Evolutionary conservation across 2,797 vertebrate species (phyloP).

Genomic region (Rhyacichthys aspro): DNA sequence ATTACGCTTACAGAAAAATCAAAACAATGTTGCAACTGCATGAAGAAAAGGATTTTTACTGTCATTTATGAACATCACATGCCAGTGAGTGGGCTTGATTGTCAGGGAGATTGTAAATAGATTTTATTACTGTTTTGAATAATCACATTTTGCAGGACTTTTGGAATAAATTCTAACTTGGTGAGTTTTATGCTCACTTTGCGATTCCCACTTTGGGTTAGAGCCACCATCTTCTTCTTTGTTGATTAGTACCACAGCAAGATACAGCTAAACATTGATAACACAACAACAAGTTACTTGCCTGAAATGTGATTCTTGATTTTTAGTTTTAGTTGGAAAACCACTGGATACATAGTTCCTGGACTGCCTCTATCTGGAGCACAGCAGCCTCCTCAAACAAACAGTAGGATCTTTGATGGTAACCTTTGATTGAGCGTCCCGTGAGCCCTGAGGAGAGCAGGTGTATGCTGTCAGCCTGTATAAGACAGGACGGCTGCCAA

Average conservation of each 20-base stretch:
- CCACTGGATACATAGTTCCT: neutral
- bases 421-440: conserved; percentile 27
- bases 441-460: conserved; percentile 35
- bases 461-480: conserved; percentile 43
- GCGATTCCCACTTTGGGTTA: neutral
- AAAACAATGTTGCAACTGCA: conserved; percentile 3
- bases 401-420: conserved; percentile 30
- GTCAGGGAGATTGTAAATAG: conserved; percentile 1
- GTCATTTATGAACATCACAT: conserved; percentile 8
- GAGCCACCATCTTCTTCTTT: neutral
- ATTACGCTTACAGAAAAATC: conserved; percentile 10
- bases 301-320: neutral
- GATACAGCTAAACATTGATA: neutral
- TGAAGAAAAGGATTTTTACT: conserved; percentile 1
- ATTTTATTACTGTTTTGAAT: neutral
- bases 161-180: neutral
- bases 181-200: no score
- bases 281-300: neutral
- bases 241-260: neutral
- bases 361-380: neutral
- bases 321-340: neutral
- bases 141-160: neutral
- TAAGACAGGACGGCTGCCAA: conserved; percentile 32
- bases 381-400: conserved; percentile 13
- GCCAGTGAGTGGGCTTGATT: conserved; percentile 1